A percentile compares a stretch with the other conserved stretches of the same genome.
These are phyloP conservation scores for Andricus curvator DNA, from an alignment of 2,888 invertebrate genomes.

Conservation along the genomic window DNA sequence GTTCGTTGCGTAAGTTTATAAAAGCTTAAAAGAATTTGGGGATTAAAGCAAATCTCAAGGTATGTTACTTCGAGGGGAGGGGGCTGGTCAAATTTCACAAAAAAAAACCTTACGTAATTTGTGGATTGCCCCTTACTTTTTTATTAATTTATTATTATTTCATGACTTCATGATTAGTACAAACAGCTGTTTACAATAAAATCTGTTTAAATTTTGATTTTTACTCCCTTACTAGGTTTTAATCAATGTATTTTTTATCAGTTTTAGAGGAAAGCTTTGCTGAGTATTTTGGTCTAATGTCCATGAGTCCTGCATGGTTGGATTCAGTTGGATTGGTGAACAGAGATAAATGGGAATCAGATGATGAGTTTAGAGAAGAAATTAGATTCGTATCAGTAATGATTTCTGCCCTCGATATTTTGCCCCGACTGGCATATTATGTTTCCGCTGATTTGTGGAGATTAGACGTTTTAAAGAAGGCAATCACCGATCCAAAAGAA, in stretches of 20 bases:
- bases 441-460: conserved; percentile 70
- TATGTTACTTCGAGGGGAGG: no score
- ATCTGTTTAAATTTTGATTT: no score
- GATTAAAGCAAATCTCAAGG: no score
- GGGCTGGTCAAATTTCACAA: no score
- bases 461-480: conserved; percentile 64
- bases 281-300: conserved; percentile 70
- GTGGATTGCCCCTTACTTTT: no score
- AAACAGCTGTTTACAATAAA: no score
- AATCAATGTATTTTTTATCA: conserved; percentile 45
- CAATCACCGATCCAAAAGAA: conserved; percentile 57
- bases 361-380: conserved; percentile 59
- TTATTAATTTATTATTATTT: no score
- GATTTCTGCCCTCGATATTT: conserved; percentile 70
- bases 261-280: conserved; percentile 69
- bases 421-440: conserved; percentile 74
- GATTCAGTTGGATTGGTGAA: conserved; percentile 58
- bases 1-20: no score
- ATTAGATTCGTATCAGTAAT: conserved; percentile 64
- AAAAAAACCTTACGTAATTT: no score
- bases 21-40: no score
- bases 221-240: background rate
- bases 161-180: no score
- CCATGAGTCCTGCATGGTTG: conserved; percentile 71
- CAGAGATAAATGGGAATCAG: conserved; percentile 47